A percentile compares a stretch with the other conserved stretches of the same genome.
Conservation (phyloP, 2,113 vertebrate genomes). For the Bubalus kerabau region DNA sequence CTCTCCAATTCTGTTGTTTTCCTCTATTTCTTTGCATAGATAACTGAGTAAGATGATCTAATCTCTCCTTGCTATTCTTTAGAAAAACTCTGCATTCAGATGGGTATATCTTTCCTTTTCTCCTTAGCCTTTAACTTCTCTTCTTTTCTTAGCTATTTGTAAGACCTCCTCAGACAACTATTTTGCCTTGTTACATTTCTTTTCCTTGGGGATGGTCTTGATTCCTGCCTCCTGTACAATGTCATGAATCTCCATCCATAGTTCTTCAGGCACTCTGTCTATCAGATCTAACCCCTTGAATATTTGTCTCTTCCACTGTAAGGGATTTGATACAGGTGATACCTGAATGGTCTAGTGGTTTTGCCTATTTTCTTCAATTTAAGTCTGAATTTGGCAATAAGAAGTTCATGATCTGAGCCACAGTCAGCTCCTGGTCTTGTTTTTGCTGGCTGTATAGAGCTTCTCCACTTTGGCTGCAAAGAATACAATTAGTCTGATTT, state of each 20-base stretch:
- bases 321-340: not conserved
- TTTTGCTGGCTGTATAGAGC: not conserved
- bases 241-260: fast-evolving
- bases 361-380: not conserved
- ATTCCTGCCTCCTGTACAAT: not conserved
- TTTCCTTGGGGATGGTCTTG: not conserved
- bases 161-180: not conserved
- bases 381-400: not conserved
- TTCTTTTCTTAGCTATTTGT: not conserved
- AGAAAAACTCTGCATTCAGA: not conserved
- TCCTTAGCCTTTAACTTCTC: not conserved
- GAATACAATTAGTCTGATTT: not conserved
- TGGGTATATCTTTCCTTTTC: not conserved
- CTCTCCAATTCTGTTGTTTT: not conserved
- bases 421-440: not conserved
- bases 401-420: not conserved
- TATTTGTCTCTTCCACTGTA: not conserved
- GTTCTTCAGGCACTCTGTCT: not conserved
- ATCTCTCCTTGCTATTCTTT: not conserved
- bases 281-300: not conserved
- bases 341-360: not conserved
- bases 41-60: not conserved
- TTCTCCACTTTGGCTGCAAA: not conserved
- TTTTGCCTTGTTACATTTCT: not conserved
- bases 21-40: not conserved